phyloP scores from a whole-genome alignment of 2,797 vertebrate species.

The Scolopax rusticola region DNA sequence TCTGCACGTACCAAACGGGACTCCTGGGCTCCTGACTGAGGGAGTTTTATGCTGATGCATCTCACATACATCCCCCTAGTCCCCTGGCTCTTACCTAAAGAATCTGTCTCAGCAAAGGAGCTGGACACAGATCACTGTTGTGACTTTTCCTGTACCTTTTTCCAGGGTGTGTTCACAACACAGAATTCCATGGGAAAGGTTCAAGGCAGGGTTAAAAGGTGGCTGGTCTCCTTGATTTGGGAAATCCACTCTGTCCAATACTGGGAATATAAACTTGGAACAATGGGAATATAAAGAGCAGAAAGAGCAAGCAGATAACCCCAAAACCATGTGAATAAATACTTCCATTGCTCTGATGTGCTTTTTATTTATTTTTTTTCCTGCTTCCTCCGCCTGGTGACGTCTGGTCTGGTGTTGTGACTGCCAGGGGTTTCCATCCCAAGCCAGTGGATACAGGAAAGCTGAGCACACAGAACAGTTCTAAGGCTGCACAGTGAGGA shows the following conservation, averaged over 20 bases:
- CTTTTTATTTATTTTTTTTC: too few relatives aligned
- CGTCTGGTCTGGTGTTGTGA: background rate
- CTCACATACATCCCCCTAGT: background rate
- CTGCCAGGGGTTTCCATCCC: background rate
- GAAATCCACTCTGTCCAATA: background rate
- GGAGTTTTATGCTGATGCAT: background rate
- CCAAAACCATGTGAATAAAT: background rate
- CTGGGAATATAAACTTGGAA: background rate
- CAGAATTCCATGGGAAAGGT: background rate
- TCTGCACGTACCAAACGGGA: background rate
- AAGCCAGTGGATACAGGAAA: background rate
- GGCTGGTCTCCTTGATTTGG: background rate
- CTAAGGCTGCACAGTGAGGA: background rate
- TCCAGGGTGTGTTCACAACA: background rate
- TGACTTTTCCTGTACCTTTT: background rate
- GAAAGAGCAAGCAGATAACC: background rate
- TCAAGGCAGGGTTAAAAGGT: background rate
- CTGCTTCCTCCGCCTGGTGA: background rate
- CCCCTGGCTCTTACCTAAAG: background rate
- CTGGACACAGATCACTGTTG: background rate
- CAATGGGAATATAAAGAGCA: background rate
- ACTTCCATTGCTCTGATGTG: background rate
- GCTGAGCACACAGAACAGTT: background rate
- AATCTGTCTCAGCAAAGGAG: background rate
- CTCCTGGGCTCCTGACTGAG: background rate